Evolutionary conservation across 2,113 vertebrate species (phyloP).

Genomic region (Vireo altiloquus): DNA sequence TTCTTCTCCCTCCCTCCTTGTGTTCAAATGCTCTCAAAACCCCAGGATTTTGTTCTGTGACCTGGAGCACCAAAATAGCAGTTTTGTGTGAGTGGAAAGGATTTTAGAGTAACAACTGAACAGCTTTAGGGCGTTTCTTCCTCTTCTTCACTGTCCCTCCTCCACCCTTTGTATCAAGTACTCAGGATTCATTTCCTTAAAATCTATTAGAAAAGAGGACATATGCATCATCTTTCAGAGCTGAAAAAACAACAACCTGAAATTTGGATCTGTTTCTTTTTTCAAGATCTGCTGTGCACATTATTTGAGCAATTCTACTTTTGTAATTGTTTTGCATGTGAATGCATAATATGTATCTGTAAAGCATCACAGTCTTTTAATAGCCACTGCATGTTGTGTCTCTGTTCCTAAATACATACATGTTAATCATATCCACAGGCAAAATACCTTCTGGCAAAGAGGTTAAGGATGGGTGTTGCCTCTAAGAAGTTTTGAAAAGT

Average conservation of each 20-base stretch:
- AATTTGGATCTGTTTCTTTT: background rate
- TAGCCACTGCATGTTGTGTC: background rate
- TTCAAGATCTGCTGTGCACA: background rate
- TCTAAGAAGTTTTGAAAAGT: background rate
- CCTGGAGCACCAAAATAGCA: background rate
- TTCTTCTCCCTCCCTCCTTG: background rate
- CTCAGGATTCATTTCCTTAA: background rate
- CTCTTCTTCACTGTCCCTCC: background rate
- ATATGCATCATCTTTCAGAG: background rate
- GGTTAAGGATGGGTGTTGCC: background rate
- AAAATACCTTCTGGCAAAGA: background rate
- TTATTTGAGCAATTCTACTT: background rate
- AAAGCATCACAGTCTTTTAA: background rate
- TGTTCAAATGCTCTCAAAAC: background rate
- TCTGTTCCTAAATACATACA: background rate
- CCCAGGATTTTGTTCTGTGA: background rate
- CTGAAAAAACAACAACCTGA: background rate
- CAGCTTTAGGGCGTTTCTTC: background rate
- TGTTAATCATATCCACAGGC: background rate
- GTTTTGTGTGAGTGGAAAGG: background rate
- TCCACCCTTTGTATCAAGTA: background rate
- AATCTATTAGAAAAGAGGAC: background rate
- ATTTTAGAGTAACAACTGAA: background rate
- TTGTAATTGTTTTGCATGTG: background rate
- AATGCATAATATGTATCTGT: background rate